These are phyloP conservation scores for Acanthosepion lycidas DNA, from an alignment of 2,888 invertebrate species.

Conservation along the genomic window DNA sequence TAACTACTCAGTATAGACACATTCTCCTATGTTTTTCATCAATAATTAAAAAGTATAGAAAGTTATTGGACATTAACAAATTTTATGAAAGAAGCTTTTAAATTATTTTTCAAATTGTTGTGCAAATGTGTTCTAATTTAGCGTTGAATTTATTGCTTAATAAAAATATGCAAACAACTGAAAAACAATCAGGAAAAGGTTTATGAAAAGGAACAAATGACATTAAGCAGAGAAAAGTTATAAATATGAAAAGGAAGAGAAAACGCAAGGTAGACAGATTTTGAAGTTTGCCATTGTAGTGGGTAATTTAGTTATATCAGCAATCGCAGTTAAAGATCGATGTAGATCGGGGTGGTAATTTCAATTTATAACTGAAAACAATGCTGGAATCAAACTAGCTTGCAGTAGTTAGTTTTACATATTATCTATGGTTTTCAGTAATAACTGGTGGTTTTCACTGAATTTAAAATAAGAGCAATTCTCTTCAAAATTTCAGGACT, in stretches of 20 bases:
- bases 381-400: neutral
- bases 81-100: too few species aligned
- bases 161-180: neutral
- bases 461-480: too few species aligned
- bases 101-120: neutral
- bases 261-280: neutral
- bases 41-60: too few species aligned
- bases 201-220: neutral
- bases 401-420: too few species aligned
- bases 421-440: too few species aligned
- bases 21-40: too few species aligned
- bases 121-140: neutral
- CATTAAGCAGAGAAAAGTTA: neutral
- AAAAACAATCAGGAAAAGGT: neutral
- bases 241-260: neutral
- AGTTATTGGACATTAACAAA: too few species aligned
- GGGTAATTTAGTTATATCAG: neutral
- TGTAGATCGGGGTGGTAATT: neutral
- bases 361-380: neutral
- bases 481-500: too few species aligned
- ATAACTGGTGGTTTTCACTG: too few species aligned
- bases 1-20: too few species aligned
- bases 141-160: neutral
- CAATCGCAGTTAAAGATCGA: neutral
- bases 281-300: neutral